phyloP scores from a whole-genome alignment of 1,140 invertebrate species.

The Potamilus streckersoni region DNA sequence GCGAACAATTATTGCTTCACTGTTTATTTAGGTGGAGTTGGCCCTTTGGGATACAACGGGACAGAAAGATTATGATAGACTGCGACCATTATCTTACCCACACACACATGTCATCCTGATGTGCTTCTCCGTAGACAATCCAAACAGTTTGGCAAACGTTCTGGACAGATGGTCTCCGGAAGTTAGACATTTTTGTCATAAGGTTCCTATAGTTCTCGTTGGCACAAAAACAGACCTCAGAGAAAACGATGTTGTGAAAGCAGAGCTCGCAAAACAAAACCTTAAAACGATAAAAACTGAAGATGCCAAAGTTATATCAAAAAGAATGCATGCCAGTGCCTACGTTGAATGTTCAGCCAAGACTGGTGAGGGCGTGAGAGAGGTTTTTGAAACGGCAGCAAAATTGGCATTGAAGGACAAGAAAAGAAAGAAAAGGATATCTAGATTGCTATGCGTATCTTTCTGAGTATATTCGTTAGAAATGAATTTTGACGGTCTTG shows the following conservation, averaged over 20 bases:
- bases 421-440: conserved; percentile 1
- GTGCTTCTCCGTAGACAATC: neutral
- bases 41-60: conserved; percentile 17
- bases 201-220: conserved; percentile 86
- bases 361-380: conserved; percentile 90
- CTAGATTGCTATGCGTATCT: neutral
- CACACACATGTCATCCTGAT: neutral
- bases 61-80: conserved; percentile 12
- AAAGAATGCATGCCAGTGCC: conserved; percentile 77
- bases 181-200: conserved; percentile 86
- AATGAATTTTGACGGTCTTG: too few relatives aligned
- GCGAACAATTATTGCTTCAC: too few relatives aligned
- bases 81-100: conserved; percentile 11
- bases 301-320: conserved; percentile 80
- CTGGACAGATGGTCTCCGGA: conserved; percentile 80
- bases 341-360: conserved; percentile 91
- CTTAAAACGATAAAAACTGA: conserved; percentile 80
- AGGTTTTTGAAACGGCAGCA: conserved; percentile 88
- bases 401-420: conserved; percentile 73
- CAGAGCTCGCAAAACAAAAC: conserved; percentile 86
- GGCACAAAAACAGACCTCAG: conserved; percentile 58
- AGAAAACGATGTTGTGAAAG: conserved; percentile 72
- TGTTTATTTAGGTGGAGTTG: neutral
- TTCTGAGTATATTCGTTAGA: too few relatives aligned
- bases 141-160: neutral